Conservation (phyloP, 2,888 invertebrate species). For the Seladonia tumulorum region DNA sequence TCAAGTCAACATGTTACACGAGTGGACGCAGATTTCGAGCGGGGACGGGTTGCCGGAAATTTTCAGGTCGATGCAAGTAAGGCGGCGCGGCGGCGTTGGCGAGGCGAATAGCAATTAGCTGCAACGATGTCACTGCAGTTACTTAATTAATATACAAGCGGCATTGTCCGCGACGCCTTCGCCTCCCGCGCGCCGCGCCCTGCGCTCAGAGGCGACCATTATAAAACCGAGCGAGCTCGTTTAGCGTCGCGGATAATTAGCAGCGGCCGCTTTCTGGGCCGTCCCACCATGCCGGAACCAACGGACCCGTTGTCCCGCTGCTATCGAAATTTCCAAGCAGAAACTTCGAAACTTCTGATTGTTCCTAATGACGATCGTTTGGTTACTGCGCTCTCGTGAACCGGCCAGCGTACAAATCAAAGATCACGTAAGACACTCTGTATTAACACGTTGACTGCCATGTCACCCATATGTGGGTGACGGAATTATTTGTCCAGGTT, state of each 20-base stretch:
- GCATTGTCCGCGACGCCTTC: constrained; percentile 37
- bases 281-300: background rate
- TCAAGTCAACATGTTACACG: too few species aligned
- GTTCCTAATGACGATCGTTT: background rate
- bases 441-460: too few species aligned
- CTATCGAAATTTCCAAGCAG: background rate
- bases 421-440: too few species aligned
- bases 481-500: too few species aligned
- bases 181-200: background rate
- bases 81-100: background rate
- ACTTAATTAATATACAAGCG: constrained; percentile 41
- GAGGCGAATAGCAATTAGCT: constrained; percentile 36
- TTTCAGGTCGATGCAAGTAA: constrained; percentile 1
- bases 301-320: background rate
- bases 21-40: background rate
- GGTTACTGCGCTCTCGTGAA: too few species aligned
- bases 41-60: constrained; percentile 1
- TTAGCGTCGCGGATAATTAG: constrained; percentile 41
- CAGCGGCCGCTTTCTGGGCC: constrained; percentile 1
- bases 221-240: constrained; percentile 37
- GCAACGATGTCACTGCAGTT: constrained; percentile 39
- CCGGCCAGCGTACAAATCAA: too few species aligned
- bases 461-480: too few species aligned
- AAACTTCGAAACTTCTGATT: background rate
- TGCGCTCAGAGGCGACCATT: constrained; percentile 15